These are phyloP conservation scores for Tamandua tetradactyla DNA, from an alignment of 2,797 vertebrate genomes.

Conservation along the genomic window DNA sequence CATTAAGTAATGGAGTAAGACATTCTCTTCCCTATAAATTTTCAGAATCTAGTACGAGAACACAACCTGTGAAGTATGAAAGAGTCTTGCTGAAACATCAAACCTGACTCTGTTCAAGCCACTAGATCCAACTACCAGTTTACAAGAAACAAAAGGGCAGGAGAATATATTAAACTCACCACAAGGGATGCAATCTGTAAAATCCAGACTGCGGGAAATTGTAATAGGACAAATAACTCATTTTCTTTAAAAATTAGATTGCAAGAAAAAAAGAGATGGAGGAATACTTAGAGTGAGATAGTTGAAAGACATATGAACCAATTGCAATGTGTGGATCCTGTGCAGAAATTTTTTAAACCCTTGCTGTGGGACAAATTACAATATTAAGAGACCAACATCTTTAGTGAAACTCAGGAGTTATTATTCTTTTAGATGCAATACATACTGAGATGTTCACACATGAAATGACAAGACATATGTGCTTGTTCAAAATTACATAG, in stretches of 20 bases:
- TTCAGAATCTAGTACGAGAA: slow-evolving; percentile 19
- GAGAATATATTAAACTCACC: not conserved
- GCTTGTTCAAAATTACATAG: no score
- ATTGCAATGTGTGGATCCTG: not conserved
- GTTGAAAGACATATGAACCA: not conserved
- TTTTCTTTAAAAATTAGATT: slow-evolving; percentile 30
- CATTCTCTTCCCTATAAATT: not conserved
- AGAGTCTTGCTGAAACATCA: not conserved
- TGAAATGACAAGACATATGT: no score
- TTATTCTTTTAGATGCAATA: not conserved
- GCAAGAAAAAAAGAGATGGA: not conserved
- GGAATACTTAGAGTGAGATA: not conserved
- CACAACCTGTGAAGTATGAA: not conserved
- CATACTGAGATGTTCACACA: no score
- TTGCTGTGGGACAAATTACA: not conserved
- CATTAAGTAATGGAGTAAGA: not conserved
- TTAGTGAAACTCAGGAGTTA: not conserved
- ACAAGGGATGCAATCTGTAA: not conserved
- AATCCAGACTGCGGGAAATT: not conserved
- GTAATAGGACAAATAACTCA: not conserved
- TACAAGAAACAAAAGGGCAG: not conserved
- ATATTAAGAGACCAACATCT: not conserved
- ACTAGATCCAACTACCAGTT: not conserved
- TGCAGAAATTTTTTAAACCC: not conserved
- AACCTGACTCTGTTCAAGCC: not conserved